A percentile compares a stretch with the other conserved stretches of the same genome.
Evolutionary conservation across 1,140 invertebrate genomes (phyloP).

Genomic region (Tetramorium simillimum): DNA sequence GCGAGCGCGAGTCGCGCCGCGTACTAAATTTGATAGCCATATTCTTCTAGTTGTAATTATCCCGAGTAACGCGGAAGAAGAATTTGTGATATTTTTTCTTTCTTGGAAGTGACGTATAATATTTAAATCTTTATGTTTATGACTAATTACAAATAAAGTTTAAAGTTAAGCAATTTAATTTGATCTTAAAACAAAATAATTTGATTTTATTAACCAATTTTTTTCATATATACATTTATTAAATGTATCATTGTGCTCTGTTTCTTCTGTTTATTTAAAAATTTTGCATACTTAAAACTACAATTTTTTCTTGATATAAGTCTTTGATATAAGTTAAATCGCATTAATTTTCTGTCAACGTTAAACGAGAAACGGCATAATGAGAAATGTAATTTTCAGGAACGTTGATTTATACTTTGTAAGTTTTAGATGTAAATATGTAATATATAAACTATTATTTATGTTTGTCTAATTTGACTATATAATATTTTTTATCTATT

Average conservation of each 20-base stretch:
- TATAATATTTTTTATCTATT: slow-evolving; percentile 37
- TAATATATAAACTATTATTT: background rate
- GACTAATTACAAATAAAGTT: background rate
- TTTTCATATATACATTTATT: background rate
- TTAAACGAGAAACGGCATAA: background rate
- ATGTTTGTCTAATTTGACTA: background rate
- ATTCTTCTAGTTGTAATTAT: background rate
- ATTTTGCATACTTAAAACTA: background rate
- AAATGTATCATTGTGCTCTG: background rate
- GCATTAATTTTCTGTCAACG: background rate
- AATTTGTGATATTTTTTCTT: background rate
- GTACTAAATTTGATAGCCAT: slow-evolving; percentile 53
- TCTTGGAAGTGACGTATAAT: background rate
- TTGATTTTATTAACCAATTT: background rate
- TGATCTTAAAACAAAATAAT: no score
- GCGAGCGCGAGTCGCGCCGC: slow-evolving; percentile 1
- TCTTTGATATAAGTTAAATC: background rate
- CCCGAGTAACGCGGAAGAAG: background rate
- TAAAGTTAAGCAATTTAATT: background rate
- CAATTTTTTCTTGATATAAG: background rate
- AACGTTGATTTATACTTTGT: background rate
- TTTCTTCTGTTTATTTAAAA: background rate
- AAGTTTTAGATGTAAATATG: background rate
- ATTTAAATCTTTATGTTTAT: background rate
- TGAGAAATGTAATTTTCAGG: background rate